These are phyloP conservation scores for Chondrosia reniformis DNA, from an alignment of 37 sponge, comb jelly and placozoan genomes.

Conservation along the genomic window DNA sequence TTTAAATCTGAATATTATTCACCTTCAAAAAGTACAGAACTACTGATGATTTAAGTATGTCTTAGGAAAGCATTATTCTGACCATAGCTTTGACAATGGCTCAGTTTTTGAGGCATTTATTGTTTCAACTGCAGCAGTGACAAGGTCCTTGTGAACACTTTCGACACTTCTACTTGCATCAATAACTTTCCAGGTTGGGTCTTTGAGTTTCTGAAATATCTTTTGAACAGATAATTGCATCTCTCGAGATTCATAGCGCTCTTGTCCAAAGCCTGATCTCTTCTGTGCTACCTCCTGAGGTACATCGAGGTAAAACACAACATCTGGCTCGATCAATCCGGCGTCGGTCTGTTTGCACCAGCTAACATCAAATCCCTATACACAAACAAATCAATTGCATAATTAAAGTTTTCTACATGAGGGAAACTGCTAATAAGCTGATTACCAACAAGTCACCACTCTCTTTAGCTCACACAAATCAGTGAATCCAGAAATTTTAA, in stretches of 20 bases:
- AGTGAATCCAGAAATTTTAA: too few relatives aligned
- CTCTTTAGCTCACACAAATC: too few relatives aligned
- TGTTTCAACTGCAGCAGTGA: constrained; percentile 14
- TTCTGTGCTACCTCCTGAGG: constrained; percentile 47
- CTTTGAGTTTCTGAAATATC: constrained; percentile 44
- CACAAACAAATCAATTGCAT: neutral
- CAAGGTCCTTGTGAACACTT: constrained; percentile 45
- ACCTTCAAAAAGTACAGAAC: too few relatives aligned
- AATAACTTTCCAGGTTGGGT: constrained; percentile 47
- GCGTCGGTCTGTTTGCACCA: constrained; percentile 83
- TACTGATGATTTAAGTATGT: too few relatives aligned
- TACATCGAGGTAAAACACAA: constrained; percentile 70
- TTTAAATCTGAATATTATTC: too few relatives aligned
- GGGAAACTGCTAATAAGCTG: too few relatives aligned
- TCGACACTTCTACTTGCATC: constrained; percentile 60
- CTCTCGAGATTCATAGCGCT: constrained; percentile 70
- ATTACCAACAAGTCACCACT: too few relatives aligned
- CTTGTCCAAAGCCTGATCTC: constrained; percentile 68
- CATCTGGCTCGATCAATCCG: constrained; percentile 76
- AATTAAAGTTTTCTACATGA: neutral
- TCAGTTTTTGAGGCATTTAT: neutral
- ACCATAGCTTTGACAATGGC: constrained; percentile 52
- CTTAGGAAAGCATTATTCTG: too few relatives aligned
- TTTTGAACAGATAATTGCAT: constrained; percentile 60
- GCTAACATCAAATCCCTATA: constrained; percentile 52